Conservation (phyloP, 2,113 vertebrate species). For the Baryphthengus martii region DNA sequence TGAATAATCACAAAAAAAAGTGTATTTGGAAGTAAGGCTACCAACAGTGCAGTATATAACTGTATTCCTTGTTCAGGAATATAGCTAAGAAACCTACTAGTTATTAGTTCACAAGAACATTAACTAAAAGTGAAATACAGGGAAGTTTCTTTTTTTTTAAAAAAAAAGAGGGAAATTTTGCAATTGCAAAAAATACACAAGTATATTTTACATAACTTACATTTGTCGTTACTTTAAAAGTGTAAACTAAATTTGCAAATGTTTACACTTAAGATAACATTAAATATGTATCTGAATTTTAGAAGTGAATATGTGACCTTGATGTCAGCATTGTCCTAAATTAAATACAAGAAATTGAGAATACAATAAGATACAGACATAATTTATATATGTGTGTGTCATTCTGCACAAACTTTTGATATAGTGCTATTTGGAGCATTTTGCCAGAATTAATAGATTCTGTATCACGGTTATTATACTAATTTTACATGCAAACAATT, state of each 20-base stretch:
- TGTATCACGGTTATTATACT: neutral
- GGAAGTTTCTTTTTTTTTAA: neutral
- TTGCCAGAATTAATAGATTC: neutral
- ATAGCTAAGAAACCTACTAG: neutral
- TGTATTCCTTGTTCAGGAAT: neutral
- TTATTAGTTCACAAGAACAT: neutral
- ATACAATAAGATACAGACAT: neutral
- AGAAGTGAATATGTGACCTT: neutral
- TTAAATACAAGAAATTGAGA: neutral
- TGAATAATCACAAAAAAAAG: neutral
- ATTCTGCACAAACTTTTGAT: neutral
- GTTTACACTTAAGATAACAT: neutral
- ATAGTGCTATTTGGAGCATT: neutral
- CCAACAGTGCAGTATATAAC: neutral
- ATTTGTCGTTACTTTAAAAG: neutral
- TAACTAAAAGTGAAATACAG: neutral
- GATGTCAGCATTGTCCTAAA: neutral
- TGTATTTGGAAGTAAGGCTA: neutral
- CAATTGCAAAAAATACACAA: neutral
- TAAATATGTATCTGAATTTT: neutral
- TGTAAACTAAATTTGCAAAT: neutral
- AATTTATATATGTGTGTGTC: neutral
- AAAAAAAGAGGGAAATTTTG: neutral
- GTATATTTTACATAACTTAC: neutral
- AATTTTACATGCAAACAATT: neutral